phyloP scores from a whole-genome alignment of 2,888 invertebrate genomes.

The Disparrhopalites patrizii region DNA sequence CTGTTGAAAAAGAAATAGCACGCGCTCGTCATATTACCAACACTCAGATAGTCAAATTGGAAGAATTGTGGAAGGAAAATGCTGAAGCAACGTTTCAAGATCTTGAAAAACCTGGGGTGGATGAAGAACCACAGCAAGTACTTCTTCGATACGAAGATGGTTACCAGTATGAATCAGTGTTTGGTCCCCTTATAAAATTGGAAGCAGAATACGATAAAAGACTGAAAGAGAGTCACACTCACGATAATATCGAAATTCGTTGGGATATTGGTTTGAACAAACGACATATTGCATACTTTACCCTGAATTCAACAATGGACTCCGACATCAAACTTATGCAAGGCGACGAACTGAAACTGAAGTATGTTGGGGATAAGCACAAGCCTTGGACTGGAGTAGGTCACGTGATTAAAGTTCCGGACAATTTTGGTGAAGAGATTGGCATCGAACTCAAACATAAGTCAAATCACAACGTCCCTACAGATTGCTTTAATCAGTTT shows the following conservation, averaged over 20 bases:
- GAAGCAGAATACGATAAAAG: conserved; percentile 99
- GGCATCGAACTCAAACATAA: conserved; percentile 82
- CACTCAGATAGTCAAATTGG: conserved; percentile 93
- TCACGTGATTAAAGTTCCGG: conserved; percentile 93
- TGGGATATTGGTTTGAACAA: conserved; percentile 99
- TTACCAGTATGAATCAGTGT: conserved; percentile 97
- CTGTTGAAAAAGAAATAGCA: conserved; percentile 92
- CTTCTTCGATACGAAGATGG: conserved; percentile 88
- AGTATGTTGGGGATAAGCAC: conserved; percentile 87
- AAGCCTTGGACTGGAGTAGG: conserved; percentile 98
- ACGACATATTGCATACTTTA: conserved; percentile 96
- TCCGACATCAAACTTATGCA: conserved; percentile 97
- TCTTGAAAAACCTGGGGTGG: conserved; percentile 94
- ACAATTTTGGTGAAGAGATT: conserved; percentile 96
- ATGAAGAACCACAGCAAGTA: conserved; percentile 95
- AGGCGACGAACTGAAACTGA: conserved; percentile 90
- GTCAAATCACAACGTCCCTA: conserved; percentile 83
- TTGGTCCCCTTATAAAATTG: conserved; percentile 91
- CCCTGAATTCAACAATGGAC: conserved; percentile 89
- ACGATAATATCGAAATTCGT: conserved; percentile 95
- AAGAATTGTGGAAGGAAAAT: conserved; percentile 98
- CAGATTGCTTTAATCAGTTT: conserved; percentile 91
- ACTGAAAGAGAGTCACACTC: conserved; percentile 95
- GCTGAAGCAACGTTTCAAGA: conserved; percentile 97
- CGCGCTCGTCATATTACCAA: conserved; percentile 95